These are phyloP conservation scores for Merops nubicus DNA, from an alignment of 2,113 vertebrate genomes.

Conservation along the genomic window DNA sequence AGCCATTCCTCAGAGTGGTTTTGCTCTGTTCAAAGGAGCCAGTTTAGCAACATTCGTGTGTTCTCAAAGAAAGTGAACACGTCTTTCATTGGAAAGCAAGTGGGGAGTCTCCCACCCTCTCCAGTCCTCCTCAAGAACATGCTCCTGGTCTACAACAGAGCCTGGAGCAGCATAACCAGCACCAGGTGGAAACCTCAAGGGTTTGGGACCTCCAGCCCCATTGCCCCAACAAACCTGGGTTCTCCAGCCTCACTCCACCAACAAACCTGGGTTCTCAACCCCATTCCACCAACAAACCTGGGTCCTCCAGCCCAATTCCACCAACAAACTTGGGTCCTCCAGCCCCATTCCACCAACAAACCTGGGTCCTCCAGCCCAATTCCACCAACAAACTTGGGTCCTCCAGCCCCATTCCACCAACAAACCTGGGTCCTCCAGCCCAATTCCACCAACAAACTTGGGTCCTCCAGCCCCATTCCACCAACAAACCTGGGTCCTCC, in stretches of 20 bases:
- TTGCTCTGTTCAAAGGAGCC: not conserved
- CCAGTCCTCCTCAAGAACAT: fast-evolving
- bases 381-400: no score
- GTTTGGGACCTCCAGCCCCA: not conserved
- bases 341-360: no score
- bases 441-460: no score
- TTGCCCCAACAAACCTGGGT: no score
- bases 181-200: not conserved
- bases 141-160: not conserved
- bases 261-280: no score
- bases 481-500: no score
- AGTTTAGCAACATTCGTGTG: not conserved
- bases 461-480: no score
- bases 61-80: not conserved
- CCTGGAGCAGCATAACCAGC: not conserved
- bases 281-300: not conserved
- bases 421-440: no score
- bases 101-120: fast-evolving
- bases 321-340: not conserved
- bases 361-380: no score
- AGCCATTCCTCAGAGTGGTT: not conserved
- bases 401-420: no score
- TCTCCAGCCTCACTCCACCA: no score
- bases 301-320: no score
- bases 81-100: not conserved